A percentile compares a stretch with the other conserved stretches of the same genome.
phyloP scores from a whole-genome alignment of 2,888 invertebrate genomes.

The Anticlea derivata region DNA sequence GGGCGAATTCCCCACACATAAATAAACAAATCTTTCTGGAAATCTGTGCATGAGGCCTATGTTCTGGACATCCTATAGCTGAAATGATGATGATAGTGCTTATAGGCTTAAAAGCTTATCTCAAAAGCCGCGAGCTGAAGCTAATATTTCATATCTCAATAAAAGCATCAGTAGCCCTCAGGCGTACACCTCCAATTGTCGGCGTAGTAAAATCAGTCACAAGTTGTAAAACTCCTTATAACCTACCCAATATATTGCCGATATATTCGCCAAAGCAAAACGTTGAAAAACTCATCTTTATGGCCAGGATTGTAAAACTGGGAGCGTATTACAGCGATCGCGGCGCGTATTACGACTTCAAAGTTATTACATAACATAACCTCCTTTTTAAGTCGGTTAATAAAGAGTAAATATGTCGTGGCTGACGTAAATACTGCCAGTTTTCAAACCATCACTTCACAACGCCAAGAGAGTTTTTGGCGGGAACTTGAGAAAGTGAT shows the following conservation, averaged over 20 bases:
- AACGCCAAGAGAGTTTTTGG: too few relatives aligned
- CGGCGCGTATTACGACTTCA: constrained; percentile 15
- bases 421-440: too few relatives aligned
- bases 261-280: constrained; percentile 56
- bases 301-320: constrained; percentile 72
- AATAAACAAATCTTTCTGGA: too few relatives aligned
- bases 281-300: constrained; percentile 58
- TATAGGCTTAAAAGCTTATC: too few relatives aligned
- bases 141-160: constrained; percentile 12
- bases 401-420: constrained; percentile 29
- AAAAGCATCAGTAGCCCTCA: constrained; percentile 16
- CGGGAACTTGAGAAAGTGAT: too few relatives aligned
- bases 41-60: too few relatives aligned
- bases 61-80: too few relatives aligned
- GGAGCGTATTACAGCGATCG: constrained; percentile 50
- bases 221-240: constrained; percentile 73
- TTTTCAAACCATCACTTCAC: too few relatives aligned
- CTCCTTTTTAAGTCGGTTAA: constrained; percentile 1
- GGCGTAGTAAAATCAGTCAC: constrained; percentile 79
- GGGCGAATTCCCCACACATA: too few relatives aligned
- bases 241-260: constrained; percentile 71
- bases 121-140: background rate
- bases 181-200: constrained; percentile 51
- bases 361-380: constrained; percentile 22
- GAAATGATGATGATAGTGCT: too few relatives aligned